Evolutionary conservation across 37 sponge, comb jelly and placozoan species (phyloP).

Genomic region (Bolinopsis microptera): DNA sequence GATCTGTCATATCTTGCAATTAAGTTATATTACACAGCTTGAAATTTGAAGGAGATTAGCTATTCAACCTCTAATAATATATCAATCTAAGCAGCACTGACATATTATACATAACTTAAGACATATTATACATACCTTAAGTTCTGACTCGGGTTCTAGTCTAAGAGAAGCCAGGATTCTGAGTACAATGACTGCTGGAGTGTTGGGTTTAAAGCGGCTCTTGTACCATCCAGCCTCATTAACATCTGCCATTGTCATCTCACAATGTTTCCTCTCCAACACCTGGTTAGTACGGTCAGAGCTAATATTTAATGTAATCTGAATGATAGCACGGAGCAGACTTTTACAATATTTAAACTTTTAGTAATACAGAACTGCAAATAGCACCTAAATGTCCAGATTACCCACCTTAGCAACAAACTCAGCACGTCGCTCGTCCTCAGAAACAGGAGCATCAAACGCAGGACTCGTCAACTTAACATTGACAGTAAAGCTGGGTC

Average conservation of each 20-base stretch:
- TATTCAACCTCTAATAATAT: too few species aligned
- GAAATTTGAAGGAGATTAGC: too few species aligned
- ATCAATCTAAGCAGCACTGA: too few species aligned
- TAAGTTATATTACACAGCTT: too few species aligned
- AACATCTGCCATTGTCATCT: conserved; percentile 8
- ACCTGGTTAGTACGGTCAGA: background rate
- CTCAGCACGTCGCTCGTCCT: conserved; percentile 46
- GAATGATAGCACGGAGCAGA: too few species aligned
- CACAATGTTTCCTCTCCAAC: conserved; percentile 25
- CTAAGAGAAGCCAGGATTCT: conserved; percentile 33
- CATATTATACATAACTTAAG: too few species aligned
- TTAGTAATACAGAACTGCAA: too few species aligned
- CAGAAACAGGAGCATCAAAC: conserved; percentile 1
- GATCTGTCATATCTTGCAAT: too few species aligned
- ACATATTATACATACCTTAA: too few species aligned
- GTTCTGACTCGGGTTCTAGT: conserved; percentile 16
- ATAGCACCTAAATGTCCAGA: too few species aligned
- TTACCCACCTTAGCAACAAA: conserved; percentile 33
- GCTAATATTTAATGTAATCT: too few species aligned
- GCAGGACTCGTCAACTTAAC: conserved; percentile 15
- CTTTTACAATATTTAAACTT: too few species aligned
- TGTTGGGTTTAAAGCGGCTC: conserved; percentile 52
- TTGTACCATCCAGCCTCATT: conserved; percentile 63
- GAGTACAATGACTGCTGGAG: conserved; percentile 60
- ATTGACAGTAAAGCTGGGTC: background rate